Evolutionary conservation across 2,797 vertebrate species (phyloP).

Genomic region (Sphenopsis melanotis): DNA sequence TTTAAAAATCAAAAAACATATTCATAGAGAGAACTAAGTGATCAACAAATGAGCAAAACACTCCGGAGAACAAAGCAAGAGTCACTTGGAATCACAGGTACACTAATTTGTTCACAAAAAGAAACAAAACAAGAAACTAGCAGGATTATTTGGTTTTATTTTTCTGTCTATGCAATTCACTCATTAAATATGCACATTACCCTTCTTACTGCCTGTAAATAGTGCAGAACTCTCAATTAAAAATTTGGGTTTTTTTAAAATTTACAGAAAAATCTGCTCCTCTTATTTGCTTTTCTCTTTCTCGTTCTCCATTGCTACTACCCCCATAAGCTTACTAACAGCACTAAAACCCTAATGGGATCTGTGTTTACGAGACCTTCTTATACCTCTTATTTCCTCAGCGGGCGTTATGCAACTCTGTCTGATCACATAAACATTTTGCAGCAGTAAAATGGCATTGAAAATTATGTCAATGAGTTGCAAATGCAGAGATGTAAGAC

Average conservation of each 20-base stretch:
- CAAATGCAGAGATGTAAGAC: background rate
- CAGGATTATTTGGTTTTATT: background rate
- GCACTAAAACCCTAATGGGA: conserved; percentile 1
- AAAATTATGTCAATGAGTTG: background rate
- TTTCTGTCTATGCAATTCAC: background rate
- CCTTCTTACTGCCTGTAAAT: background rate
- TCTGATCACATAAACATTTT: background rate
- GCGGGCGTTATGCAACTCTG: background rate
- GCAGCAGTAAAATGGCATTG: background rate
- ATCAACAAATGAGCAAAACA: background rate
- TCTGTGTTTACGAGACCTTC: background rate
- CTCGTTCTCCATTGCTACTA: background rate
- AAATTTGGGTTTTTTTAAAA: rapidly evolving
- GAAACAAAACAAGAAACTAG: background rate
- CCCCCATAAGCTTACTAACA: background rate
- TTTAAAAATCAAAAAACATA: background rate
- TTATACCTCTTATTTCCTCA: background rate
- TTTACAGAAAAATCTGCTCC: background rate
- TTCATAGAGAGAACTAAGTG: background rate
- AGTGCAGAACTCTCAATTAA: background rate
- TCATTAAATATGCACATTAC: background rate
- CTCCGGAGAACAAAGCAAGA: background rate
- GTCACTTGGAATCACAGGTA: background rate
- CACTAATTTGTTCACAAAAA: background rate
- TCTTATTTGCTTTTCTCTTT: background rate